A percentile compares a stretch with the other conserved stretches of the same genome.
phyloP scores from a whole-genome alignment of 2,797 vertebrate genomes.

The Microctenopoma lineatum region DNA sequence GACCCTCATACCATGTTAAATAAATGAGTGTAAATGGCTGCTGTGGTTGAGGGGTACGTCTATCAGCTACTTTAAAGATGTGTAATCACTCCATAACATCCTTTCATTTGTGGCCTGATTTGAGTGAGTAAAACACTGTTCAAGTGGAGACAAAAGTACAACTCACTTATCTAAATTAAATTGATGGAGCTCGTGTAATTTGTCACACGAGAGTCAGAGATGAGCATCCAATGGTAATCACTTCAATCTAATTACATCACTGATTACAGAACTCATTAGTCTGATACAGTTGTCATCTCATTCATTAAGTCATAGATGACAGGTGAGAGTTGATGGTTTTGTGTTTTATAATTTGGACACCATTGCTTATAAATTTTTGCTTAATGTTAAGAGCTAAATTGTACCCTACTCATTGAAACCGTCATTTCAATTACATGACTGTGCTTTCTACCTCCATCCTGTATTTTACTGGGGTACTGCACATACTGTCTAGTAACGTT shows the following conservation, averaged over 20 bases:
- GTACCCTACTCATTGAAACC: neutral
- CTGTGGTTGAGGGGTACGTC: neutral
- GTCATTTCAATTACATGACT: neutral
- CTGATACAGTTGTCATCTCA: neutral
- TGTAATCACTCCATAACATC: neutral
- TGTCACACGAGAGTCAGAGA: conserved; percentile 1
- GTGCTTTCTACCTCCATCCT: neutral
- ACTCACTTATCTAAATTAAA: conserved; percentile 5
- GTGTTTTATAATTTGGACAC: neutral
- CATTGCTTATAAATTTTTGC: neutral
- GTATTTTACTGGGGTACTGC: conserved; percentile 1
- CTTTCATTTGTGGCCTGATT: neutral
- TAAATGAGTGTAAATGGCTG: neutral
- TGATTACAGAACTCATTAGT: neutral
- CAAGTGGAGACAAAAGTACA: neutral
- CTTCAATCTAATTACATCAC: neutral
- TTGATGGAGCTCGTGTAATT: neutral
- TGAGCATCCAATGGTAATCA: conserved; percentile 2
- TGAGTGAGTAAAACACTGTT: neutral
- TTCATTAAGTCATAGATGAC: neutral
- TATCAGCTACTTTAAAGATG: neutral
- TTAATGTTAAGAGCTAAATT: neutral
- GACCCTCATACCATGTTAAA: too few relatives aligned
- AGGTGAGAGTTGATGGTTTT: neutral
- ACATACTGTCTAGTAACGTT: neutral